Evolutionary conservation across 2,888 invertebrate genomes (phyloP).

Genomic region (Polyommatus iphigenia): DNA sequence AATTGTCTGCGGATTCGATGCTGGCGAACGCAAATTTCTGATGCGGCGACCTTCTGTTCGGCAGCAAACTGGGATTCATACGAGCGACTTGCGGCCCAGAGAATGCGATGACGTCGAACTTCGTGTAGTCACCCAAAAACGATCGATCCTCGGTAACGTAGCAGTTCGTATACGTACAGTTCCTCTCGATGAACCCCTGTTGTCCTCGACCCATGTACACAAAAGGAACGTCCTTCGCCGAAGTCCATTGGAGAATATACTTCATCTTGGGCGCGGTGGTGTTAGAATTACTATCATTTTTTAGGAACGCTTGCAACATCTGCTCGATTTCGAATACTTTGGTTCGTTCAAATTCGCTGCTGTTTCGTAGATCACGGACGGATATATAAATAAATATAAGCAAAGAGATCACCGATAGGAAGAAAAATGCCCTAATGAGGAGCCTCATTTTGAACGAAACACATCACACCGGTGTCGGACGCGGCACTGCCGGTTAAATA

Average conservation of each 20-base stretch:
- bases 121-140: constrained; percentile 46
- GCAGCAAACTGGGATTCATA: constrained; percentile 40
- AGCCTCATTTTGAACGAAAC: constrained; percentile 37
- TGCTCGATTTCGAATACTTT: constrained; percentile 27
- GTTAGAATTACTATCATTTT: constrained; percentile 17
- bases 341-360: constrained; percentile 27
- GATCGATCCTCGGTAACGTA: constrained; percentile 51
- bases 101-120: constrained; percentile 58
- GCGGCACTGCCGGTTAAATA: constrained; percentile 23
- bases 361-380: constrained; percentile 35
- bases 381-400: constrained; percentile 40
- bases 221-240: constrained; percentile 50
- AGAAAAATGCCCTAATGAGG: constrained; percentile 39
- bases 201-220: constrained; percentile 50
- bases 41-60: constrained; percentile 46
- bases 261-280: constrained; percentile 43
- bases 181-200: constrained; percentile 49
- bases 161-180: constrained; percentile 57
- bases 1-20: constrained; percentile 55
- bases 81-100: constrained; percentile 50
- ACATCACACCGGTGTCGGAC: background rate
- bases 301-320: constrained; percentile 11
- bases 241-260: constrained; percentile 59
- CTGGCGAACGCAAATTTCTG: constrained; percentile 57
- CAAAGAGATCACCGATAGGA: constrained; percentile 35